phyloP scores from a whole-genome alignment of 2,113 vertebrate species.

The Hydropotes inermis region DNA sequence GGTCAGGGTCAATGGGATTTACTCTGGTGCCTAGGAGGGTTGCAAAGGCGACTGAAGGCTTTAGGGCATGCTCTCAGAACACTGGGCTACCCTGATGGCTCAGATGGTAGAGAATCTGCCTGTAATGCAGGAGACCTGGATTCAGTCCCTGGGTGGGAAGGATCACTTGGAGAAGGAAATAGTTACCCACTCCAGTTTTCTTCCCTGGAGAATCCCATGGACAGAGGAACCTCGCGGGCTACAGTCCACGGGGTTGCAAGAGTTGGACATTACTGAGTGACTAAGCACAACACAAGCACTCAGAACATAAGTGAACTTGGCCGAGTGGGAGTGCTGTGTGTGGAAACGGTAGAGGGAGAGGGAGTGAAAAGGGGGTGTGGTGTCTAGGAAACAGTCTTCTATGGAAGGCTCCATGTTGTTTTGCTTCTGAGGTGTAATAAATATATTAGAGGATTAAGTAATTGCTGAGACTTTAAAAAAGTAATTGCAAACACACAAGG shows the following conservation, averaged over 20 bases:
- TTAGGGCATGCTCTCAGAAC: neutral
- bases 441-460: neutral
- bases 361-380: neutral
- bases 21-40: neutral
- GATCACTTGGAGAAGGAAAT: neutral
- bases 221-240: no score
- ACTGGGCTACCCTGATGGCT: neutral
- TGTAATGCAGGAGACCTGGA: neutral
- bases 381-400: neutral
- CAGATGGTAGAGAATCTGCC: neutral
- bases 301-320: neutral
- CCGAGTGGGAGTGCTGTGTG: neutral
- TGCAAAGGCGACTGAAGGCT: neutral
- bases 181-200: neutral
- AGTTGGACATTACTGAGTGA: no score
- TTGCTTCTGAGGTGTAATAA: neutral
- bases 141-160: neutral
- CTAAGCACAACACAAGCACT: neutral
- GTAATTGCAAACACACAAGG: neutral
- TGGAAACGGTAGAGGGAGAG: neutral
- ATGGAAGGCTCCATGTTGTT: neutral
- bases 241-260: no score
- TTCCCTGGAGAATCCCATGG: no score
- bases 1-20: neutral
- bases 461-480: neutral